A percentile compares a stretch with the other conserved stretches of the same genome.
phyloP scores from a whole-genome alignment of 2,797 vertebrate genomes.

The Chlorospingus flavigularis region DNA sequence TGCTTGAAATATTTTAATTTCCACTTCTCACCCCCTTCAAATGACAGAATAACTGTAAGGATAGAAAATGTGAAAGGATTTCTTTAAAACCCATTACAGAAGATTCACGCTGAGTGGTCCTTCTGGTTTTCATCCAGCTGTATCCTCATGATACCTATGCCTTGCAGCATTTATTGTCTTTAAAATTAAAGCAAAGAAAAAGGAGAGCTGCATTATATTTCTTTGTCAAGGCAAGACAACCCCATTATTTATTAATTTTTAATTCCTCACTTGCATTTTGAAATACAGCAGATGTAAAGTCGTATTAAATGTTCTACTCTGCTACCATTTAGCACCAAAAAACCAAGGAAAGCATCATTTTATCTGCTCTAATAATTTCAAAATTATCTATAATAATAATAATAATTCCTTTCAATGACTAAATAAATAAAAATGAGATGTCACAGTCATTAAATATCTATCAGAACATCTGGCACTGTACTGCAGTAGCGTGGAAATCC shows the following conservation, averaged over 20 bases:
- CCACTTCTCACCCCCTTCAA: not conserved
- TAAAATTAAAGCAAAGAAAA: conserved; percentile 5
- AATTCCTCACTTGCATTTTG: not conserved
- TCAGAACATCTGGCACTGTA: not conserved
- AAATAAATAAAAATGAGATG: not conserved
- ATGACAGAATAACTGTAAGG: not conserved
- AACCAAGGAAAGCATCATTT: not conserved
- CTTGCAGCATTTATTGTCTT: not conserved
- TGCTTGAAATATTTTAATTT: not conserved
- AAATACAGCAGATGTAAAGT: not conserved
- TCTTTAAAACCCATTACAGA: not conserved
- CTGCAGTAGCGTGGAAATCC: not conserved
- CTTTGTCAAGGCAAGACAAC: not conserved
- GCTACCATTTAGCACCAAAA: not conserved
- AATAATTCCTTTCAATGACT: not conserved
- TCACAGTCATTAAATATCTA: not conserved
- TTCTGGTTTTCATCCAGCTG: not conserved
- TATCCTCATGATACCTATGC: not conserved
- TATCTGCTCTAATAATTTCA: not conserved
- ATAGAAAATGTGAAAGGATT: not conserved
- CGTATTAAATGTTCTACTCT: not conserved
- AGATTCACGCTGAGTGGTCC: not conserved
- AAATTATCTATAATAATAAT: not conserved
- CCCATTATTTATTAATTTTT: conserved; percentile 19
- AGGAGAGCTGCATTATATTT: not conserved